Evolutionary conservation across 2,888 invertebrate genomes (phyloP), one percentile per base, ranked within the genome.

Genomic region (Latrodectus hesperus): DNA sequence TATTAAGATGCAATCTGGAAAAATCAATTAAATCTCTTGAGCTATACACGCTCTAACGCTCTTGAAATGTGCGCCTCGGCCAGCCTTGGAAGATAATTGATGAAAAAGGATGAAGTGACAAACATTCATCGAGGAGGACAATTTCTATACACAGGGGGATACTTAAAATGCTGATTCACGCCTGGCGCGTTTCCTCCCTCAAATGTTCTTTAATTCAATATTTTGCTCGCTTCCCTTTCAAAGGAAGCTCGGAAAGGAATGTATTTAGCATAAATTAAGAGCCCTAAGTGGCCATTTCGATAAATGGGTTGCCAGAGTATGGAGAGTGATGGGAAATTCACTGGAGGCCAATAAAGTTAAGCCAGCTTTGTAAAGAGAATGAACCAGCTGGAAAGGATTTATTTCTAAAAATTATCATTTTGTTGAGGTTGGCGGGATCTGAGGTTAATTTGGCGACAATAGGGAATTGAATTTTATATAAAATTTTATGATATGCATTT

Each of bases 111-210:
- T 22, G 17, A 22, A 17, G 67, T 68, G 67, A 11, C 67, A 22
- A 22, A 17, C 67, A 26, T 68, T 68, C 26, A 68, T 68, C 11
- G 22, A 68, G 9, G 67, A 68, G 73, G 81, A 65, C 38, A 16
- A 73, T 73, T 81, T 81, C 65, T 55, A 71, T 76, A 55, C 68
- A n/a, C 68, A 11, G 64, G 16, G 26, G 80, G 64, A 76, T 76
- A 80, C 85, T 86, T 86, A 86, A 86, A 86, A 86, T 86, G 86
- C 86, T 86, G 86, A 81, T 86, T 86, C 86, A 86, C 81, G 84
- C 78, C 77, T 38, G n/a, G 53, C 77, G 84, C 84, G 72, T 65
- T 75, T 72, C 49, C 76, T 64, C 70, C 77, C 64, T 38, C 84
- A 53, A 60, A 84, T 78, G 72, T 60, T 84, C 86, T 86, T 85